Percentiles rank a stretch among this genome's conserved stretches.
Conservation (phyloP, 2,797 vertebrate genomes). For the Percopsis omiscomaycus region DNA sequence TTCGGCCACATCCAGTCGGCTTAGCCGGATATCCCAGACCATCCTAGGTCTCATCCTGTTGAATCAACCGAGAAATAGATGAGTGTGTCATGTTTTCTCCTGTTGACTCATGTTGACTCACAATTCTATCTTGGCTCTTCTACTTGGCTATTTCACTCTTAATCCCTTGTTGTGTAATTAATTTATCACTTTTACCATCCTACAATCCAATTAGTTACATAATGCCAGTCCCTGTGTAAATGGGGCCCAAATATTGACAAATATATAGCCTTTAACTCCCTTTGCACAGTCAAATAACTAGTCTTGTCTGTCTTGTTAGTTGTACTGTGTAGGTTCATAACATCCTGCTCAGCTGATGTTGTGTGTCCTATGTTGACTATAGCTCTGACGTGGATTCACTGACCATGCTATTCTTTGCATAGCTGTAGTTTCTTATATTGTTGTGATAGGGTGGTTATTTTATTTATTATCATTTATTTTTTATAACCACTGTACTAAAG, state of each 20-base stretch:
- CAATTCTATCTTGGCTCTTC: neutral
- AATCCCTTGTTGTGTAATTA: constrained; percentile 34
- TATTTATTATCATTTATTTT: constrained; percentile 22
- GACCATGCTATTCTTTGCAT: constrained; percentile 44
- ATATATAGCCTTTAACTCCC: constrained; percentile 29
- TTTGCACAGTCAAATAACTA: constrained; percentile 2
- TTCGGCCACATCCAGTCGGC: too few relatives aligned
- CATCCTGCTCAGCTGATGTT: constrained; percentile 65
- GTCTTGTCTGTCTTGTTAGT: constrained; percentile 49
- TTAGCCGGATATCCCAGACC: too few relatives aligned
- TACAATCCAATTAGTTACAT: constrained; percentile 54
- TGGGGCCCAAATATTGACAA: constrained; percentile 53
- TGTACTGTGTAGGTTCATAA: constrained; percentile 62
- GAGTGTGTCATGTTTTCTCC: neutral
- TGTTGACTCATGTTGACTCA: neutral
- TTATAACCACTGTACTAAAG: too few relatives aligned
- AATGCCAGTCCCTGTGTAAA: constrained; percentile 49
- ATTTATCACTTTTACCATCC: constrained; percentile 25
- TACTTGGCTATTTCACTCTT: constrained; percentile 8
- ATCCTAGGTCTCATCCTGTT: too few relatives aligned
- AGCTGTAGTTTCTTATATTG: constrained; percentile 62
- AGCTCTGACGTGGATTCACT: constrained; percentile 51
- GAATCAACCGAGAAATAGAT: too few relatives aligned
- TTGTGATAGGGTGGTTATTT: constrained; percentile 37
- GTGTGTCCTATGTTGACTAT: constrained; percentile 66